Base-by-base conservation (phyloP, 2,113 vertebrate species). In the Rhinolophus sinicus region DNA sequence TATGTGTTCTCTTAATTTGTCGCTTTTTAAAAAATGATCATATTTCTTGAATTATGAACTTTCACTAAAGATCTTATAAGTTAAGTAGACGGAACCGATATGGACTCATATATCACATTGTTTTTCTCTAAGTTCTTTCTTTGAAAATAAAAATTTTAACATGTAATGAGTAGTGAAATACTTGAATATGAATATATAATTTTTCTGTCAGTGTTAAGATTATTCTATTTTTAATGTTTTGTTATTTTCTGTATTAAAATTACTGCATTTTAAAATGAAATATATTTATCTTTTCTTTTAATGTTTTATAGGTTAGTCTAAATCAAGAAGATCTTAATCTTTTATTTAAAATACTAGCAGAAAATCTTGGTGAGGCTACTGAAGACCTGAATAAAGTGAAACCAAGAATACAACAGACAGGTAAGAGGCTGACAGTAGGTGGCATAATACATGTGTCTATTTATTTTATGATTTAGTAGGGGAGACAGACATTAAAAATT, bases 281-380 rank as follows among this genome's bases (percentile, higher is more conserved):
- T 40, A n/a, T 78, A 69, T 86, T 54, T 87, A 54, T 72, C n/a
- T 83, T 94, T 93, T 92, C 9, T 82, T 92, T 95, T 60, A 85
- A 69, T 44, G 62, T 90, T 94, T 97, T 93, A 86, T 93, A 99
- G 99, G 98, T 99, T 98, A 98, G 95, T 93, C 98, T 99, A 94
- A 99, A 98, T 91, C 98, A 99, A 96, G 99, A 99, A 62, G 99
- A 99, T 98, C 96, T 99, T 67, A 98, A 98, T 24, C 98, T 99
- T 75, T 98, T 99, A 67, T 99, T 99, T 98, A 99, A 99, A 98
- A 99, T 99, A 70, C 90, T 99, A 93, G 97, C 96, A 0, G 99
- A 99, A 98, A 99, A 99, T 98, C 99, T 99, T 81, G 99, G 99
- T 24, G 99, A 99, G 97, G 98, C 98, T 52, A 98, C 98, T 85